Percentiles rank a stretch among this genome's conserved stretches.
Conservation (phyloP, 2,888 invertebrate genomes). For the Epinotia demarniana region DNA sequence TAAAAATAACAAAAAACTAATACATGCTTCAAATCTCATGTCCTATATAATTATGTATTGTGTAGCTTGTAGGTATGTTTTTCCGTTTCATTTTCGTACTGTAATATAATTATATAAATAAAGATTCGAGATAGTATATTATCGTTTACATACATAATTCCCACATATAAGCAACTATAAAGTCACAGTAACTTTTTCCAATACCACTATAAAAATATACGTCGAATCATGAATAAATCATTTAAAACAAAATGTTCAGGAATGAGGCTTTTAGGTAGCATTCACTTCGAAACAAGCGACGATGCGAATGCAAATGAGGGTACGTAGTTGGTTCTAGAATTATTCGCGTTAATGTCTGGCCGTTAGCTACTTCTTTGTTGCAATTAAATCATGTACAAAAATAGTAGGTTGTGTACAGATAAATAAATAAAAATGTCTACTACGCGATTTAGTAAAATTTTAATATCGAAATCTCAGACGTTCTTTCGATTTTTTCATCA, state of each 20-base stretch:
- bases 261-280: constrained; percentile 59
- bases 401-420: background rate
- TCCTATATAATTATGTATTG: no score
- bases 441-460: no score
- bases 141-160: background rate
- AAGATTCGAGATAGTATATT: no score
- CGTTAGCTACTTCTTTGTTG: background rate
- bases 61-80: no score
- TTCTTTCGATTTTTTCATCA: no score
- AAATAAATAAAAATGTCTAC: no score
- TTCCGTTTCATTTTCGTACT: no score
- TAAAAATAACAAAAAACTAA: no score
- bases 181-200: background rate
- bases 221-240: constrained; percentile 8
- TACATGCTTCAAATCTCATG: no score
- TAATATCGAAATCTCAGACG: no score
- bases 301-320: constrained; percentile 64
- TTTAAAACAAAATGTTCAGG: constrained; percentile 65
- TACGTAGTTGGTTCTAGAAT: constrained; percentile 5
- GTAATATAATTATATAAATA: no score
- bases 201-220: no score
- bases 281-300: constrained; percentile 61
- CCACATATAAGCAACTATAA: background rate
- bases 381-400: background rate
- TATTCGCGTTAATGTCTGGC: constrained; percentile 8